These are phyloP conservation scores for Aphaenogaster ashmeadi DNA, from an alignment of 1,140 invertebrate genomes.

Conservation along the genomic window DNA sequence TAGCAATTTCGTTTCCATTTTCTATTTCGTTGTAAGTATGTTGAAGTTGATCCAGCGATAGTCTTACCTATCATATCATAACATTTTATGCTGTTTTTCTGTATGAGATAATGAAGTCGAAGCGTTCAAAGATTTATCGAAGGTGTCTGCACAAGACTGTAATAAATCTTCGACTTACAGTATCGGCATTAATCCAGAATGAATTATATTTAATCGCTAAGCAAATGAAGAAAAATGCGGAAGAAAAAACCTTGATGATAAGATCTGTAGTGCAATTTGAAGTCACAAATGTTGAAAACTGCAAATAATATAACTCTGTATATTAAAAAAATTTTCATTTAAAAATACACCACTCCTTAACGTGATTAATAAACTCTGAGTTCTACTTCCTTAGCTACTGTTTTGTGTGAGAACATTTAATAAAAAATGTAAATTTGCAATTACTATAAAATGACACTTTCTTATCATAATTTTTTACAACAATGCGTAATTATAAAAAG, in stretches of 20 bases:
- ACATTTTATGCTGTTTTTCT: not conserved
- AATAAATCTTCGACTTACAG: constrained; percentile 17
- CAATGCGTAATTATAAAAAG: no score
- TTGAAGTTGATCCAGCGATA: not conserved
- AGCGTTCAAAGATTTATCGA: not conserved
- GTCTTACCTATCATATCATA: not conserved
- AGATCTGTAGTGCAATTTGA: not conserved
- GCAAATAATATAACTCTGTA: constrained; percentile 1
- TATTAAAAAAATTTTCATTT: not conserved
- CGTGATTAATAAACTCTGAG: not conserved
- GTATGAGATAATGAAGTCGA: no score
- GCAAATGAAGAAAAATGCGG: not conserved
- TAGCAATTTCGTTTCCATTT: constrained; percentile 10
- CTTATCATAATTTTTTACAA: no score
- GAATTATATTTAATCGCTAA: constrained; percentile 16
- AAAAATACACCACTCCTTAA: not conserved
- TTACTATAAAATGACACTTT: no score
- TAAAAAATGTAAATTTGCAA: no score
- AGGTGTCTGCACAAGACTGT: not conserved
- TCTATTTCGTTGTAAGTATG: not conserved
- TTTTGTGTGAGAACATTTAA: not conserved
- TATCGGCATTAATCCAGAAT: constrained; percentile 8
- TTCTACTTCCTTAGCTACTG: not conserved
- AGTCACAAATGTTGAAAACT: constrained; percentile 25
- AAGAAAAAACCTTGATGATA: constrained; percentile 11